Percentiles rank a stretch among this genome's conserved stretches.
Conservation (phyloP, 2,113 vertebrate species). For the Lophura nycthemera region DNA sequence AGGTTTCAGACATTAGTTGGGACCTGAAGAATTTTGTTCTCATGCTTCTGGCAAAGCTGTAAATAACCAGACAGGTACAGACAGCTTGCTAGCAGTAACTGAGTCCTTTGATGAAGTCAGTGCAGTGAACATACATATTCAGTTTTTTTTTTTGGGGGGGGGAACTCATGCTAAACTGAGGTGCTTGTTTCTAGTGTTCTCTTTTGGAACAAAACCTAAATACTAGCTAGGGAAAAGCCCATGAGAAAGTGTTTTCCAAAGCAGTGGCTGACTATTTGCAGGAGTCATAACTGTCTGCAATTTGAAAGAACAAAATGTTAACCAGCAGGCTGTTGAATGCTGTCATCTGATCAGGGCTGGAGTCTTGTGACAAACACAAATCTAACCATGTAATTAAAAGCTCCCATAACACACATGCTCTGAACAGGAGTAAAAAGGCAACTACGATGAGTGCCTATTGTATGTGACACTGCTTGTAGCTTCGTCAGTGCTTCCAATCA, state of each 20-base stretch:
- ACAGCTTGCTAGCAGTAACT: background rate
- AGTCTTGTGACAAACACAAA: conserved; percentile 29
- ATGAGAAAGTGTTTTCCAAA: background rate
- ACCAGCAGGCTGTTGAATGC: background rate
- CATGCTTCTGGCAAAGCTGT: background rate
- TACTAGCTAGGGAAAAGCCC: background rate
- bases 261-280: background rate
- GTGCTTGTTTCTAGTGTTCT: background rate
- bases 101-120: background rate
- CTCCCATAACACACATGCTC: background rate
- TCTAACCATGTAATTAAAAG: background rate
- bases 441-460: accelerated
- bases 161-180: background rate
- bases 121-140: background rate
- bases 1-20: background rate
- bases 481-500: conserved; percentile 4
- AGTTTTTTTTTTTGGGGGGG: background rate
- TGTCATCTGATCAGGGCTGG: conserved; percentile 16
- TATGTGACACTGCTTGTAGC: background rate
- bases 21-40: background rate
- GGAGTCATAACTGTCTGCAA: accelerated
- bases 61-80: background rate
- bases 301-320: conserved; percentile 23
- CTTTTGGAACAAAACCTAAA: background rate
- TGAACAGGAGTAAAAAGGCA: background rate